phyloP scores from a whole-genome alignment of 2,113 vertebrate species.

The Candoia aspera region DNA sequence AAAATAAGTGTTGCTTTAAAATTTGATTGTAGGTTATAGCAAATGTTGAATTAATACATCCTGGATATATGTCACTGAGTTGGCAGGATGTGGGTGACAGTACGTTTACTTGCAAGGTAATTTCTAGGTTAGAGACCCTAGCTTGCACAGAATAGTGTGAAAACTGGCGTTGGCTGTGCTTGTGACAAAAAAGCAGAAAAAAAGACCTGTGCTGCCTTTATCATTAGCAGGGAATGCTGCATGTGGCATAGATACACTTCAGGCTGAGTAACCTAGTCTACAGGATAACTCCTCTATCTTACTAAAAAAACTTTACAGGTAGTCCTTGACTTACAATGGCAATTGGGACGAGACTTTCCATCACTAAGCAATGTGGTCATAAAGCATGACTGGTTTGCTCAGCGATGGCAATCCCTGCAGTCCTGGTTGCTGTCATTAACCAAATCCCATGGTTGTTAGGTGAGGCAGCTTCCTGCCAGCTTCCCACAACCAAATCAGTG shows the following conservation, averaged over 20 bases:
- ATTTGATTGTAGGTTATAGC: background rate
- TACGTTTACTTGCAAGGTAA: background rate
- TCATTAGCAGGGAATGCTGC: background rate
- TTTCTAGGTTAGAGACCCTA: background rate
- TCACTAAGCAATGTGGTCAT: background rate
- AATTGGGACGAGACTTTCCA: background rate
- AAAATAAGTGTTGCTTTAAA: background rate
- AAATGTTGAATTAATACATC: conserved; percentile 3
- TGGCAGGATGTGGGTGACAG: background rate
- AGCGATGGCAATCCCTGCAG: background rate
- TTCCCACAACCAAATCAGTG: background rate
- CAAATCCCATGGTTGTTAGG: background rate
- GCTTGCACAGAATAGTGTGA: background rate
- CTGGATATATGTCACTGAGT: background rate
- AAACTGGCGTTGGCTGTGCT: background rate
- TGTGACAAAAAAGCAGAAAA: background rate
- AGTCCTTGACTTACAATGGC: background rate
- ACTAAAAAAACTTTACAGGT: background rate
- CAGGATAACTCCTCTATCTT: background rate
- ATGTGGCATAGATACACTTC: too few species aligned
- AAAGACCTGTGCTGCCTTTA: background rate
- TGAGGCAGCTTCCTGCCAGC: background rate
- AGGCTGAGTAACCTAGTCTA: background rate
- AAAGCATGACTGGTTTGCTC: background rate
- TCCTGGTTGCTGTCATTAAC: background rate